These are phyloP conservation scores for Lutra lutra DNA, from an alignment of 2,797 vertebrate species.

Conservation along the genomic window DNA sequence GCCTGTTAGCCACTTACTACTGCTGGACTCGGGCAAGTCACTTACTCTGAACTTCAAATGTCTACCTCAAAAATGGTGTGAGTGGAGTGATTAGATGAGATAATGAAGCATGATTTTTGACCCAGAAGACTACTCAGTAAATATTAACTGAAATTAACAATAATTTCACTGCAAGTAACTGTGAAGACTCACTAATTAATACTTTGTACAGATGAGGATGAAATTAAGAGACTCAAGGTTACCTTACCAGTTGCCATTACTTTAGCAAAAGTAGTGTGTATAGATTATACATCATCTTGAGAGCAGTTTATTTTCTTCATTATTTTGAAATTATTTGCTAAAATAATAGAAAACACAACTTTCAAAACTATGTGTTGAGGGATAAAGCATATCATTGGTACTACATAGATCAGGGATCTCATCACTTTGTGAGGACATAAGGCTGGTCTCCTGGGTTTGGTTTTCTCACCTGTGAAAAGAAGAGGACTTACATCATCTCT, in stretches of 20 bases:
- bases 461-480: neutral
- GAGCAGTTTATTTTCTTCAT: neutral
- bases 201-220: neutral
- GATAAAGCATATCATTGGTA: neutral
- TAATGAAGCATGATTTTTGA: neutral
- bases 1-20: neutral
- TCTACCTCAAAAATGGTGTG: neutral
- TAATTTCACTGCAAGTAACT: neutral
- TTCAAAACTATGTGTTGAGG: neutral
- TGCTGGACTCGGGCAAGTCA: neutral
- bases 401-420: neutral
- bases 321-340: neutral
- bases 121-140: neutral
- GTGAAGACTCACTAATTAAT: neutral
- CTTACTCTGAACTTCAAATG: neutral
- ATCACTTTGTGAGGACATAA: neutral
- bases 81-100: neutral
- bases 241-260: neutral
- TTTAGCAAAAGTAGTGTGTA: neutral
- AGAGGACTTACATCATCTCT: neutral
- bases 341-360: neutral
- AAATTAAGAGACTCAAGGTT: neutral
- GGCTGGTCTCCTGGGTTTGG: neutral
- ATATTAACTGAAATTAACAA: neutral
- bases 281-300: neutral